phyloP scores from a whole-genome alignment of 2,113 vertebrate species.

The Cyanoramphus novaezelandiae region DNA sequence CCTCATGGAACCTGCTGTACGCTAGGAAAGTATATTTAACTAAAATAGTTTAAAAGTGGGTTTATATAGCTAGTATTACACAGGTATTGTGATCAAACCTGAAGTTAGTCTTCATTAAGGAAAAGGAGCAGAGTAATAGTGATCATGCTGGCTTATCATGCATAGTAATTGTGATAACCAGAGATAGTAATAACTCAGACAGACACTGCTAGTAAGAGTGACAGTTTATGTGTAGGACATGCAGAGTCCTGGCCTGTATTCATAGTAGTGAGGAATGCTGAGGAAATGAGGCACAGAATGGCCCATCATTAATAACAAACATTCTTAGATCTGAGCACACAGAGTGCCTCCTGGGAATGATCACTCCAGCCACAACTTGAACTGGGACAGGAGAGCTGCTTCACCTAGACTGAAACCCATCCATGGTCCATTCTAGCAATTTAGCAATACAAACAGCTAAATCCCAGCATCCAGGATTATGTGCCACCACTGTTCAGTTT shows the following conservation, averaged over 20 bases:
- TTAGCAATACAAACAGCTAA: not conserved
- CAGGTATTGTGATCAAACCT: not conserved
- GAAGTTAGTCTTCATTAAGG: not conserved
- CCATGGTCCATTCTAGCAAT: not conserved
- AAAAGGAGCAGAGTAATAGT: not conserved
- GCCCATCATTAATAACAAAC: not conserved
- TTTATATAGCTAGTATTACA: not conserved
- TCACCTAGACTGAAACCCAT: not conserved
- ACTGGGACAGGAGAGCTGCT: not conserved
- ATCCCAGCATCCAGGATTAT: not conserved
- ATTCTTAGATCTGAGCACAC: not conserved
- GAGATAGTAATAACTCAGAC: not conserved
- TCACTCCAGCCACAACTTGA: not conserved
- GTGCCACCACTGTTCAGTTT: not conserved
- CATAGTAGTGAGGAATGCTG: not conserved
- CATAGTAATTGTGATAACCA: not conserved
- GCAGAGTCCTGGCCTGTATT: not conserved
- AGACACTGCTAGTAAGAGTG: not conserved
- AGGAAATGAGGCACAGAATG: not conserved
- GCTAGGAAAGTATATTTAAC: not conserved
- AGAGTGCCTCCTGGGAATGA: not conserved
- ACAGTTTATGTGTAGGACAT: not conserved
- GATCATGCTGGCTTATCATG: not conserved
- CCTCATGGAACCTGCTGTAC: not conserved
- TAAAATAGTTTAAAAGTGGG: not conserved